A percentile compares a stretch with the other conserved stretches of the same genome.
These are phyloP conservation scores for Polydrusus cervinus DNA, from an alignment of 2,888 invertebrate species.

Conservation along the genomic window DNA sequence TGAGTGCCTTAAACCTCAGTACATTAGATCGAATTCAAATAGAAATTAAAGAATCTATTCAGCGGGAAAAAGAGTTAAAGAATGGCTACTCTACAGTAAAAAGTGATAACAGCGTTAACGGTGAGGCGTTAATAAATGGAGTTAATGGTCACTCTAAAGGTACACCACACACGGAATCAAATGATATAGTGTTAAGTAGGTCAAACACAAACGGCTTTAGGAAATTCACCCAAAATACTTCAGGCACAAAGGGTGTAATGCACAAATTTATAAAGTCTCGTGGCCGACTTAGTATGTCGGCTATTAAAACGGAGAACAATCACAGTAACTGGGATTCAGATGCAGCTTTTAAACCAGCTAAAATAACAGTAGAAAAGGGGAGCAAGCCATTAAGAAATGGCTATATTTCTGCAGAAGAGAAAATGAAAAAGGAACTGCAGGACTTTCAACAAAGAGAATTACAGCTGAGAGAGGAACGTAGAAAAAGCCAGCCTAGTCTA, in stretches of 20 bases:
- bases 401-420: constrained; percentile 89
- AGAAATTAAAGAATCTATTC: constrained; percentile 90
- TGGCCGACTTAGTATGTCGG: constrained; percentile 76
- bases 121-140: constrained; percentile 1
- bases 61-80: constrained; percentile 87
- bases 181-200: constrained; percentile 42
- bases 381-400: constrained; percentile 82
- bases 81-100: constrained; percentile 70
- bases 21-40: constrained; percentile 88
- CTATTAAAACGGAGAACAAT: constrained; percentile 59
- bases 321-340: constrained; percentile 59
- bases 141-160: constrained; percentile 19
- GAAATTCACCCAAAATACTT: constrained; percentile 76
- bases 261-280: constrained; percentile 88
- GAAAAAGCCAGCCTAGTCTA: constrained; percentile 77
- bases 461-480: constrained; percentile 77
- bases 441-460: constrained; percentile 82
- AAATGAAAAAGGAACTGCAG: constrained; percentile 83
- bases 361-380: constrained; percentile 71
- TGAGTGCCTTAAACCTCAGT: constrained; percentile 64
- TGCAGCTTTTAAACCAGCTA: constrained; percentile 65
- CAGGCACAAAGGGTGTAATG: constrained; percentile 81
- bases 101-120: constrained; percentile 38
- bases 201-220: constrained; percentile 71
- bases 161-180: constrained; percentile 30